Base-by-base conservation (phyloP, 2,113 vertebrate species). In the Ceyx margarethae region DNA sequence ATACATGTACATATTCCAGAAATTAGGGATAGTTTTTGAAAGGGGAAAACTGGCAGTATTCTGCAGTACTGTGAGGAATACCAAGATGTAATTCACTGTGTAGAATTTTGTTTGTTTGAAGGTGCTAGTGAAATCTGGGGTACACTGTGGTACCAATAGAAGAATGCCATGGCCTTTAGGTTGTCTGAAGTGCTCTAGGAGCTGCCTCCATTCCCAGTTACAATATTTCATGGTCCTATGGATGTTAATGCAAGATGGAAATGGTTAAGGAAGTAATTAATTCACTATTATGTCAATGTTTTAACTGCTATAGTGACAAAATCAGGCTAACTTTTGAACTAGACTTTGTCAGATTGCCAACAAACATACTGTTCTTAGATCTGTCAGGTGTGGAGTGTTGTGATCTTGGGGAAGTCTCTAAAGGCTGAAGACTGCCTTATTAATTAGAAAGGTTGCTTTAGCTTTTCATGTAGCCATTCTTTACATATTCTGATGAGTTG, bases 251-350 rank as follows among this genome's bases (percentile, higher is more conserved):
- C 16, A 42, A 89, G 66, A 69, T 90, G 66, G 50, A 84, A 93
- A 61, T 50, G 35, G 46, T 42, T 81, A 54, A 86, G 73, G 73
- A 84, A 79, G 66, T 75, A 0, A 65, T 78, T 60, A 3, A 42
- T 72, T 65, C 46, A 66, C 42, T 18, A n/a, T 66, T 66, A 73
- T 43, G 71, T 58, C 33, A 6, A 73, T 90, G 60, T 82, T 93
- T 68, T 86, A 93, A 84, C 86, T 87, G 54, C 33, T 57, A 6
- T 22, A 79, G 45, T 79, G 81, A 73, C 54, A 85, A 93, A 93
- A 80, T 67, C 28, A 22, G 51, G 37, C 72, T 73, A 83, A 81
- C 18, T 90, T 73, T 53, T 78, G 66, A 87, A 65, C 22, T 28
- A 91, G 69, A 19, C 22, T 66, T 79, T 85, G 56, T 82, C 72